Evolutionary conservation across 2,113 vertebrate genomes (phyloP).

Genomic region (Ophiodon elongatus): DNA sequence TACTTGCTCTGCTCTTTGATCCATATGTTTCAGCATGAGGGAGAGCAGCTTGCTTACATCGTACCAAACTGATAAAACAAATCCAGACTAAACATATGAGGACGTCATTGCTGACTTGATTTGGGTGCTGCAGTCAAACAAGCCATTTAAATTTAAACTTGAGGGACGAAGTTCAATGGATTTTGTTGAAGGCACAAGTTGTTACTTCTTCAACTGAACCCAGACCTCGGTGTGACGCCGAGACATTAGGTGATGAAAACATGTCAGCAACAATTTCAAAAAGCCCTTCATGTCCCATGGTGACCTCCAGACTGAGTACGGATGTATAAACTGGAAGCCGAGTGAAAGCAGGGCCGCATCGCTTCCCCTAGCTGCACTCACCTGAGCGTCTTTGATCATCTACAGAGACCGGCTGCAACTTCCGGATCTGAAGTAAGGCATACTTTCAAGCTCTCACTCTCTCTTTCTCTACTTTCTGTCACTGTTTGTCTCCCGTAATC

Average conservation of each 20-base stretch:
- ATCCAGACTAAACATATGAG: not conserved
- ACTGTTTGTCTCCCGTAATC: slow-evolving; percentile 13
- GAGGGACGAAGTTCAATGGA: slow-evolving; percentile 17
- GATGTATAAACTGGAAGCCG: slow-evolving; percentile 32
- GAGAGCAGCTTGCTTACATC: not conserved
- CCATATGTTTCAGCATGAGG: not conserved
- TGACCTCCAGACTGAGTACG: slow-evolving; percentile 24
- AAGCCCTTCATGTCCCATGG: slow-evolving; percentile 33
- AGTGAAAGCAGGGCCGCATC: slow-evolving; percentile 13
- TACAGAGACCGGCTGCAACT: slow-evolving; percentile 48
- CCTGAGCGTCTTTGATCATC: slow-evolving; percentile 69
- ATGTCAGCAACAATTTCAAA: slow-evolving; percentile 44
- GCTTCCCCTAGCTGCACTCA: slow-evolving; percentile 43
- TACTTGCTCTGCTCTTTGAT: not conserved
- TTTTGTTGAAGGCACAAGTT: slow-evolving; percentile 24
- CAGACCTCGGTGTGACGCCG: slow-evolving; percentile 38
- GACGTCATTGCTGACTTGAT: slow-evolving; percentile 15
- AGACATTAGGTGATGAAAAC: slow-evolving; percentile 58
- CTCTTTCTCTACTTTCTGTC: slow-evolving; percentile 23
- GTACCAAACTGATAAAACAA: not conserved
- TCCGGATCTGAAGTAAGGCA: slow-evolving; percentile 44
- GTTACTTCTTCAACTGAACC: slow-evolving; percentile 16
- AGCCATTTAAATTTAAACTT: slow-evolving; percentile 33
- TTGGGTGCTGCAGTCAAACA: not conserved
- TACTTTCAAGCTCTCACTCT: slow-evolving; percentile 4